A percentile compares a stretch with the other conserved stretches of the same genome.
Conservation (phyloP, 2,797 vertebrate genomes). For the Hippoglossus hippoglossus region DNA sequence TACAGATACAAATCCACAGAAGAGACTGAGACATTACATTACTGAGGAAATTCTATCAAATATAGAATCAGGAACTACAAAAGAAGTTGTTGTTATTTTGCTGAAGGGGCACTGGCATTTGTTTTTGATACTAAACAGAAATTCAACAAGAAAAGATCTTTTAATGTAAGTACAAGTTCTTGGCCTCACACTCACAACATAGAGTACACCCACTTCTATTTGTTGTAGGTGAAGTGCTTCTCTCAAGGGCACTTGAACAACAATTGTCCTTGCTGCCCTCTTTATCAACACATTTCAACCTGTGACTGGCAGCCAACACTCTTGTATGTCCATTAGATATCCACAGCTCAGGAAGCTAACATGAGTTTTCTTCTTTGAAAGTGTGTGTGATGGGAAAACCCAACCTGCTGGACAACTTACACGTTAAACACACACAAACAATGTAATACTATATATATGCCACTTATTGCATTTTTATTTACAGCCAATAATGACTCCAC, state of each 20-base stretch:
- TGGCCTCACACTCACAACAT: not conserved
- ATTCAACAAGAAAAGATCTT: not conserved
- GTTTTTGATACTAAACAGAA: not conserved
- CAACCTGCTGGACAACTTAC: too few species aligned
- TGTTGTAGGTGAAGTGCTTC: slow-evolving; percentile 18
- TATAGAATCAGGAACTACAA: too few species aligned
- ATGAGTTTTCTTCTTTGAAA: too few species aligned
- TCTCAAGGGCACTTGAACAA: slow-evolving; percentile 18
- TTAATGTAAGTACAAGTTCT: not conserved
- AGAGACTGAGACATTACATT: too few species aligned
- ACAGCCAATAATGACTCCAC: not conserved
- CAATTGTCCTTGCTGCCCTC: slow-evolving; percentile 6
- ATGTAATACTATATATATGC: too few species aligned
- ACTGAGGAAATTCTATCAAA: too few species aligned
- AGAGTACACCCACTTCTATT: not conserved
- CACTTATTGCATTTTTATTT: not conserved
- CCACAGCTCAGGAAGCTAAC: too few species aligned
- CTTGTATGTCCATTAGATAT: too few species aligned
- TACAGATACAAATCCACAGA: too few species aligned
- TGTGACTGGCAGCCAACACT: too few species aligned
- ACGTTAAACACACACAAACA: slow-evolving; percentile 23
- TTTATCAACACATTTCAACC: not conserved
- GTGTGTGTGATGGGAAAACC: too few species aligned
- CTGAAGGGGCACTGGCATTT: not conserved
- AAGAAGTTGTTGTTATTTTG: too few species aligned